phyloP scores from a whole-genome alignment of 2,888 invertebrate genomes.

The Rhagophthalmus giganteus region DNA sequence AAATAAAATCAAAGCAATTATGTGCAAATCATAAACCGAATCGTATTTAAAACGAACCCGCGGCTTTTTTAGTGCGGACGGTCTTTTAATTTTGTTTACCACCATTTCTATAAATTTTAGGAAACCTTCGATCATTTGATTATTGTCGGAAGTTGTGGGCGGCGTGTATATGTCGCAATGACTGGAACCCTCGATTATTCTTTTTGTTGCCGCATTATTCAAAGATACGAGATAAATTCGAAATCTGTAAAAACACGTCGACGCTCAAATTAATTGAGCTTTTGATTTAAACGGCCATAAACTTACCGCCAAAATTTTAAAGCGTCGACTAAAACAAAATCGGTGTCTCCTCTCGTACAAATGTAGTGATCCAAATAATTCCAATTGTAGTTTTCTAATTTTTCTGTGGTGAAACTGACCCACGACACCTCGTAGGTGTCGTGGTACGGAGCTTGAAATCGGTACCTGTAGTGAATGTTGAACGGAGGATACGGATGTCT shows the following conservation, averaged over 20 bases:
- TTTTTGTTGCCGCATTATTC: constrained; percentile 76
- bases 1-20: constrained; percentile 13
- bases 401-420: constrained; percentile 92
- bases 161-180: constrained; percentile 86
- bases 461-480: constrained; percentile 88
- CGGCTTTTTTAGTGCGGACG: constrained; percentile 68
- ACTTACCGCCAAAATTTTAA: constrained; percentile 55
- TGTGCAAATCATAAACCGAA: not conserved
- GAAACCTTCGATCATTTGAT: constrained; percentile 72
- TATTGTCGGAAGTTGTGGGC: constrained; percentile 61
- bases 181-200: constrained; percentile 72
- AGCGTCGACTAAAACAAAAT: constrained; percentile 87
- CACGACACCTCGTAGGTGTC: constrained; percentile 92
- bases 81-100: constrained; percentile 86
- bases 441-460: constrained; percentile 90
- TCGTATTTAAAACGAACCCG: constrained; percentile 65
- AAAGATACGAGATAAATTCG: constrained; percentile 85
- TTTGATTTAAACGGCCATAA: no score
- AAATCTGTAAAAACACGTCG: constrained; percentile 62
- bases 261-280: constrained; percentile 1
- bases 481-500: constrained; percentile 94
- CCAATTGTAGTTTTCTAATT: constrained; percentile 96
- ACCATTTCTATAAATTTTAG: constrained; percentile 82
- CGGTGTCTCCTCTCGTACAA: constrained; percentile 90
- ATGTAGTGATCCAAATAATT: constrained; percentile 97